Evolutionary conservation across 2,113 vertebrate species (phyloP).

Genomic region (Phoenicopterus ruber): DNA sequence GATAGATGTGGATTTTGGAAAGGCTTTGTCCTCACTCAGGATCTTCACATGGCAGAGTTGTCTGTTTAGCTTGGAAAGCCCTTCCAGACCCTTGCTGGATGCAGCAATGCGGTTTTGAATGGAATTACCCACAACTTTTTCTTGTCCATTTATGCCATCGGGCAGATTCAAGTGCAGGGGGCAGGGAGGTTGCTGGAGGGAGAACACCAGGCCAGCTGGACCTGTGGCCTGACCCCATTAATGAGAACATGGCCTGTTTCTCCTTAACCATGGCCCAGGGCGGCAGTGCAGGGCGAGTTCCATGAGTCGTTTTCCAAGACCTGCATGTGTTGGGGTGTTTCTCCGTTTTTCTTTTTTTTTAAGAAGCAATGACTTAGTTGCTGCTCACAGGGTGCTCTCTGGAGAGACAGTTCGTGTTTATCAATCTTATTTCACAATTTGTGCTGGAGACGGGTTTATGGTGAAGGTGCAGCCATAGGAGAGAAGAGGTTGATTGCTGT

Average conservation of each 20-base stretch:
- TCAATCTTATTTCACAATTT: neutral
- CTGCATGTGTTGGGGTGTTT: neutral
- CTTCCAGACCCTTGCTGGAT: neutral
- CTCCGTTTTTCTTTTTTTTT: neutral
- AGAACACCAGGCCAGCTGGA: neutral
- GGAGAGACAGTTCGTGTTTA: neutral
- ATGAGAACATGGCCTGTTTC: neutral
- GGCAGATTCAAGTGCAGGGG: rapidly evolving
- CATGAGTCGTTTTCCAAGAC: neutral
- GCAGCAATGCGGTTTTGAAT: neutral
- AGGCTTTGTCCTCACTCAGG: neutral
- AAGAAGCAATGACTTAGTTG: neutral
- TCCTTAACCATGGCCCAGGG: neutral
- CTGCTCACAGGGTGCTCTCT: neutral
- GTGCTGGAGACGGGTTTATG: neutral
- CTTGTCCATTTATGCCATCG: neutral
- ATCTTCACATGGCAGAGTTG: neutral
- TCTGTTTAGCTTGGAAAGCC: neutral
- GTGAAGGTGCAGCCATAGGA: neutral
- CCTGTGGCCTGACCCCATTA: neutral
- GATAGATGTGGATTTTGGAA: neutral
- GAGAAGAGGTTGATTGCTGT: neutral
- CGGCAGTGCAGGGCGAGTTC: neutral
- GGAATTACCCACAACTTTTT: neutral
- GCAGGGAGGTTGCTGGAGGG: neutral